Conservation (phyloP, 2,797 vertebrate species). For the Gymnopithys bicolor region DNA sequence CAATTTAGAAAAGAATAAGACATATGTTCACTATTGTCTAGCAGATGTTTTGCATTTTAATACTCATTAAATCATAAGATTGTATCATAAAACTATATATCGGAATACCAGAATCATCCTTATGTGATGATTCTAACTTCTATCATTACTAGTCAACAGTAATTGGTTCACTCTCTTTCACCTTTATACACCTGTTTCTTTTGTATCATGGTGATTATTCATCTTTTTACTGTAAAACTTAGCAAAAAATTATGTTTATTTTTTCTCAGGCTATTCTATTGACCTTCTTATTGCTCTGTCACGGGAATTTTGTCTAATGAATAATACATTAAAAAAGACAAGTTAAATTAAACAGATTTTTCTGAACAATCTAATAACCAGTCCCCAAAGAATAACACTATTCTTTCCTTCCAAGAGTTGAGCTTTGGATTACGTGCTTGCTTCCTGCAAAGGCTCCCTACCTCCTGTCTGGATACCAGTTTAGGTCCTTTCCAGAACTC, state of each 20-base stretch:
- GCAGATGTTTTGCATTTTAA: background rate
- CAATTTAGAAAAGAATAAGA: background rate
- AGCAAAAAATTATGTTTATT: background rate
- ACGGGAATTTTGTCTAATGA: background rate
- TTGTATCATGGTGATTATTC: background rate
- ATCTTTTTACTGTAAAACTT: background rate
- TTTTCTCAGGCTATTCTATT: background rate
- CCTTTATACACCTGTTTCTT: background rate
- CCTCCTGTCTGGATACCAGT: background rate
- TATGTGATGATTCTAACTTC: background rate
- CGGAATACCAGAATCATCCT: background rate
- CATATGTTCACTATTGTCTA: background rate
- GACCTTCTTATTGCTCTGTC: background rate
- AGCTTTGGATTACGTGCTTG: background rate
- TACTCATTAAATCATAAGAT: background rate
- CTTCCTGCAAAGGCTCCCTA: background rate
- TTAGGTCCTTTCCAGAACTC: background rate
- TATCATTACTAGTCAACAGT: background rate
- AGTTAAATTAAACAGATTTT: background rate
- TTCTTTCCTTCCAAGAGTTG: background rate
- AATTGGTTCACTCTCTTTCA: background rate
- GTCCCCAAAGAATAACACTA: background rate
- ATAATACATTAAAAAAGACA: background rate
- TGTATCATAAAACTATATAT: background rate
- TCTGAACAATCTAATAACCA: background rate